Conservation (phyloP, 2,888 invertebrate genomes). For the Isotomurus palustris region DNA sequence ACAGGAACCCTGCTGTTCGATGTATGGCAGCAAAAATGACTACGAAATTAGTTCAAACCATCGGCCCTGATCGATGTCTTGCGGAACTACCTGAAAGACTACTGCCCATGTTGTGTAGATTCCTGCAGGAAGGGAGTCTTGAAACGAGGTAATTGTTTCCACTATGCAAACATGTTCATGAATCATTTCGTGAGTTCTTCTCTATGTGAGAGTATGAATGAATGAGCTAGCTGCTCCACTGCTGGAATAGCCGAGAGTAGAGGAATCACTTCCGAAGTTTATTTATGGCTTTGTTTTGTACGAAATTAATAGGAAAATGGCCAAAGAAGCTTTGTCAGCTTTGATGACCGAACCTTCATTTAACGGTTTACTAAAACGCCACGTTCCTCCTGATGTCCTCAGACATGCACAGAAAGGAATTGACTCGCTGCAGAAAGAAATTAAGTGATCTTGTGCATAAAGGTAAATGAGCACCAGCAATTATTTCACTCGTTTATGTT, state of each 20-base stretch:
- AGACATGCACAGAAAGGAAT: constrained; percentile 80
- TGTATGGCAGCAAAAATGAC: constrained; percentile 76
- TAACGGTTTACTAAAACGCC: constrained; percentile 68
- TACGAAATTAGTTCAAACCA: constrained; percentile 64
- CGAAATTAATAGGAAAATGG: constrained; percentile 58
- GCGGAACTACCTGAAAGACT: constrained; percentile 75
- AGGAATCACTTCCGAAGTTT: neutral
- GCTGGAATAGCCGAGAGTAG: neutral
- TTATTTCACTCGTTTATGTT: neutral
- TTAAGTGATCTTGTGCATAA: constrained; percentile 33
- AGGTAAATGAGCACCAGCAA: neutral
- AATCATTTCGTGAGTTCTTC: constrained; percentile 25
- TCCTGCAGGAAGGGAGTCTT: constrained; percentile 78
- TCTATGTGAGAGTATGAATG: neutral
- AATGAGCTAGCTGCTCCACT: constrained; percentile 6
- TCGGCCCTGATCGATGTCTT: constrained; percentile 68
- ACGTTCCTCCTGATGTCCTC: constrained; percentile 71
- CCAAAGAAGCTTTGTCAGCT: constrained; percentile 69
- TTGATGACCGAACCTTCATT: constrained; percentile 71
- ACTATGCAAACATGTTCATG: constrained; percentile 25
- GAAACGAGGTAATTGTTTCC: constrained; percentile 66
- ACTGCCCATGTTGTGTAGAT: constrained; percentile 72
- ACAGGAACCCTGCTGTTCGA: constrained; percentile 83
- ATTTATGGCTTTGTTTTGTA: constrained; percentile 1
- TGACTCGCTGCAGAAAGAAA: constrained; percentile 48